Conservation (phyloP, 2,888 invertebrate species). For the Tromatobia lineatoria region DNA sequence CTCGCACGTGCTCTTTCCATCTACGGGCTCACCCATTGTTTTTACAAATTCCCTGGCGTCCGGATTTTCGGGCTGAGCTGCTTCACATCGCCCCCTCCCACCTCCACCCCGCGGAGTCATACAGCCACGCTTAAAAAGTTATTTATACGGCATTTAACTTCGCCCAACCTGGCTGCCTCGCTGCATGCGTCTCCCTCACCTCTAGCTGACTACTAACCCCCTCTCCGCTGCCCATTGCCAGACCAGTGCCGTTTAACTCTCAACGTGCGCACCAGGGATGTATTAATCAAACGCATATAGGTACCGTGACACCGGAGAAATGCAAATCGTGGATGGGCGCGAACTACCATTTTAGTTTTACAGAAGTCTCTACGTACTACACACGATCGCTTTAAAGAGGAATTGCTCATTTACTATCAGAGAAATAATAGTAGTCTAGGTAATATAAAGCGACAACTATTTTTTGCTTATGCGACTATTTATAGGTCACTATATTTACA, state of each 20-base stretch:
- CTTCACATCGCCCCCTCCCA: not conserved
- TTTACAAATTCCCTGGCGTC: constrained; percentile 63
- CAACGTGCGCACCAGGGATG: constrained; percentile 44
- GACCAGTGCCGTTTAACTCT: constrained; percentile 36
- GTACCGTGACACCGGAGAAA: constrained; percentile 32
- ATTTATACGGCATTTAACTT: constrained; percentile 65
- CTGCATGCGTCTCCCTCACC: constrained; percentile 21
- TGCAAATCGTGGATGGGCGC: constrained; percentile 53
- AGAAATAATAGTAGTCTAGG: too few relatives aligned
- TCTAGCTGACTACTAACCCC: not conserved
- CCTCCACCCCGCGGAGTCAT: not conserved
- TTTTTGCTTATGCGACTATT: too few relatives aligned
- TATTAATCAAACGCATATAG: constrained; percentile 59
- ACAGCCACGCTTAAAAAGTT: constrained; percentile 57
- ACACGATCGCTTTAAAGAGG: not conserved
- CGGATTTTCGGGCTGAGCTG: constrained; percentile 46
- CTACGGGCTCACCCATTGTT: constrained; percentile 61
- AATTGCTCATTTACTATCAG: not conserved
- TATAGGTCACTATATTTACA: too few relatives aligned
- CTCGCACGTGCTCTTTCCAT: constrained; percentile 24
- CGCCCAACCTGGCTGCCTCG: constrained; percentile 32
- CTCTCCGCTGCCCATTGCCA: too few relatives aligned
- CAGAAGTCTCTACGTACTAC: constrained; percentile 13
- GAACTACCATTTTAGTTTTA: constrained; percentile 39
- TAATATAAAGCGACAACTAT: too few relatives aligned